A percentile compares a stretch with the other conserved stretches of the same genome.
These are phyloP conservation scores for Pachyuromys duprasi DNA, from an alignment of 2,797 vertebrate genomes.

Conservation along the genomic window DNA sequence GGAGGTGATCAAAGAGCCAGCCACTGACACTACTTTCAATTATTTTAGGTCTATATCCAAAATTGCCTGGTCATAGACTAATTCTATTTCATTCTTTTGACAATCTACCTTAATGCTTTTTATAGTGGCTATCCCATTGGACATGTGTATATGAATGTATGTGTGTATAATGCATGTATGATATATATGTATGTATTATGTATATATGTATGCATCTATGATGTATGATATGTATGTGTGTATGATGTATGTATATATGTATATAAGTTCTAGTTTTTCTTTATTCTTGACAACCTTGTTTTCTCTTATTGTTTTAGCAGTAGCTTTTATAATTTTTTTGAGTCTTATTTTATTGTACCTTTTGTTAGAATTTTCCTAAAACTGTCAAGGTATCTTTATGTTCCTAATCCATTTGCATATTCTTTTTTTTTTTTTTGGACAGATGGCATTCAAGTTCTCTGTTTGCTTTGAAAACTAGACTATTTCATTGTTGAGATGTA, in stretches of 20 bases:
- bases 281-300: not conserved
- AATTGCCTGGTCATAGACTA: not conserved
- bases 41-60: not conserved
- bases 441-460: not conserved
- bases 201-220: not conserved
- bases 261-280: not conserved
- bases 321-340: not conserved
- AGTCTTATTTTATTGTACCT: not conserved
- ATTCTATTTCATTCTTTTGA: not conserved
- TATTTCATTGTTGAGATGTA: not conserved
- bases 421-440: not conserved
- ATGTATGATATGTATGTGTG: not conserved
- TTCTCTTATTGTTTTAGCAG: not conserved
- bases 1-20: too few species aligned
- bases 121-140: not conserved
- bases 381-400: not conserved
- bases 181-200: too few species aligned
- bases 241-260: not conserved
- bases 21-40: not conserved
- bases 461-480: not conserved
- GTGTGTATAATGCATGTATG: too few species aligned
- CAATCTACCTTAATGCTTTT: not conserved
- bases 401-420: not conserved
- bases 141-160: not conserved
- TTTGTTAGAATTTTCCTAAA: constrained; percentile 18